Evolutionary conservation across 2,888 invertebrate genomes (phyloP).

Genomic region (Tryphoninae sp.): DNA sequence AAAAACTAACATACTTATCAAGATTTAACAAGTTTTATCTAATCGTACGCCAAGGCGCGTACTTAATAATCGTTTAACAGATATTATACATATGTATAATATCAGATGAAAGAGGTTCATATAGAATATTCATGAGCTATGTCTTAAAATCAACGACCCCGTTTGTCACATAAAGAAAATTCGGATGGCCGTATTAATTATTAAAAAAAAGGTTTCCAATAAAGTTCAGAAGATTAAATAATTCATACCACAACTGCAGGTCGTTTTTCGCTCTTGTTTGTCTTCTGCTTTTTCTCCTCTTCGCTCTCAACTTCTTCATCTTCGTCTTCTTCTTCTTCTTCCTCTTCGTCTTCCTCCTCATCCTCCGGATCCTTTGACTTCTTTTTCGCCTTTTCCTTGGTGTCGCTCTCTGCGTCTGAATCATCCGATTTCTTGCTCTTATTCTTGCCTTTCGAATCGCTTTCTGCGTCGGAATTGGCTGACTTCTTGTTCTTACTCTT

Average conservation of each 20-base stretch:
- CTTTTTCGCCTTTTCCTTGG: slow-evolving; percentile 13
- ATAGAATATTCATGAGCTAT: no score
- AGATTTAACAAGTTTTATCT: neutral
- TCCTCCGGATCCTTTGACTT: slow-evolving; percentile 11
- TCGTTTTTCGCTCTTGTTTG: slow-evolving; percentile 72
- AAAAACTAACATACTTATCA: slow-evolving; percentile 42
- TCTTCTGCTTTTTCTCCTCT: slow-evolving; percentile 67
- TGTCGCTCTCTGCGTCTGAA: slow-evolving; percentile 7
- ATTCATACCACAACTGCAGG: slow-evolving; percentile 64
- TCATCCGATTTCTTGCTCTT: slow-evolving; percentile 66
- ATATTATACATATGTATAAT: neutral
- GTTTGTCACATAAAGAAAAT: neutral
- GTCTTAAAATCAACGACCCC: neutral
- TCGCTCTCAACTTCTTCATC: slow-evolving; percentile 69
- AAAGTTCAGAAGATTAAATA: slow-evolving; percentile 12
- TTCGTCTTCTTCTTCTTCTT: slow-evolving; percentile 65
- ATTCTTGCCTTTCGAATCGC: slow-evolving; percentile 66
- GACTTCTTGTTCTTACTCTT: slow-evolving; percentile 65
- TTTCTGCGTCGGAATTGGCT: slow-evolving; percentile 69
- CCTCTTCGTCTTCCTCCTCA: slow-evolving; percentile 44
- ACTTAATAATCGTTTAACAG: neutral
- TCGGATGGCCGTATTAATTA: neutral
- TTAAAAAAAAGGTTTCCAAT: neutral
- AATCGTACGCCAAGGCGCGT: no score
- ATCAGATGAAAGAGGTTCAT: no score